Conservation (phyloP, 2,888 invertebrate genomes). For the Trachelus tabidus region DNA sequence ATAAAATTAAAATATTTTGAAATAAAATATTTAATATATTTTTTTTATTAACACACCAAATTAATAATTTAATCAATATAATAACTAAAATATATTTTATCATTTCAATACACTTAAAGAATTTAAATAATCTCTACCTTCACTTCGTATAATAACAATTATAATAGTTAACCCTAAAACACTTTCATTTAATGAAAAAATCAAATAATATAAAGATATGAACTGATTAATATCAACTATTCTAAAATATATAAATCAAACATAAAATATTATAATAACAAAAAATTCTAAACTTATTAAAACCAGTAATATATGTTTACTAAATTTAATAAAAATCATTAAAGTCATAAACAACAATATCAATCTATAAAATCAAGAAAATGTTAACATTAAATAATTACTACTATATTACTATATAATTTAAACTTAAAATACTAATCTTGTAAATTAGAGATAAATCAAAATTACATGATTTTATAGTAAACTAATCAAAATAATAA, state of each 20-base stretch:
- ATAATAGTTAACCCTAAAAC: no score
- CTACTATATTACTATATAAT: conserved; percentile 69
- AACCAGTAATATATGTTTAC: conserved; percentile 71
- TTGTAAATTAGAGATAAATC: conserved; percentile 72
- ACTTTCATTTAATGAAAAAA: conserved; percentile 74
- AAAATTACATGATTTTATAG: no score
- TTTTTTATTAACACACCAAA: no score
- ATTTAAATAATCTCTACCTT: no score
- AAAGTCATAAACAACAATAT: conserved; percentile 65
- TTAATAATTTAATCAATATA: conserved; percentile 53
- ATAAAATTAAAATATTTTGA: no score
- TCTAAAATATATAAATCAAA: conserved; percentile 64
- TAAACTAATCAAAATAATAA: conserved; percentile 66
- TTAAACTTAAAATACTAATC: conserved; percentile 64
- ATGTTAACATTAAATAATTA: conserved; percentile 68
- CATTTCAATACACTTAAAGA: conserved; percentile 74
- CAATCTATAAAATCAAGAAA: conserved; percentile 62
- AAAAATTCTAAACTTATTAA: conserved; percentile 74
- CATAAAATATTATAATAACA: conserved; percentile 70
- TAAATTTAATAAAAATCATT: conserved; percentile 69
- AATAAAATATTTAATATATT: no score
- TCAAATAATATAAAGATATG: conserved; percentile 65
- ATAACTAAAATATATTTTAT: conserved; percentile 68
- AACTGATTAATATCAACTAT: conserved; percentile 73
- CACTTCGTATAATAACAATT: no score